Evolutionary conservation across 2,797 vertebrate genomes (phyloP).

Genomic region (Gambusia yucatana): DNA sequence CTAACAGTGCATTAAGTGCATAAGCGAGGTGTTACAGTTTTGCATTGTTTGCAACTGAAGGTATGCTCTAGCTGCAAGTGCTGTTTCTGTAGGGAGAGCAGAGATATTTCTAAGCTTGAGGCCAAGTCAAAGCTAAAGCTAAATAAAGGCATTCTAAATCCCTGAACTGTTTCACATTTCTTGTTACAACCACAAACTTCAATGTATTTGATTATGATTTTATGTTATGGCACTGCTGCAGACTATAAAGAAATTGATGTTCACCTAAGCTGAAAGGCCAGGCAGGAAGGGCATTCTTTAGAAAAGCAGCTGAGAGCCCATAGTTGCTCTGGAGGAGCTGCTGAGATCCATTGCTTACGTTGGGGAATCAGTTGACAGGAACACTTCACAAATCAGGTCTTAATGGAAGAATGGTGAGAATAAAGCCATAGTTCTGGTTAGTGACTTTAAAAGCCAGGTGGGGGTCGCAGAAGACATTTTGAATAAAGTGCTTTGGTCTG

Average conservation of each 20-base stretch:
- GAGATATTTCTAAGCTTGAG: slow-evolving; percentile 20
- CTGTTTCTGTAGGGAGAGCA: slow-evolving; percentile 19
- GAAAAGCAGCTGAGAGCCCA: background rate
- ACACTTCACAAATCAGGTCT: background rate
- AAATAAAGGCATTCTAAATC: background rate
- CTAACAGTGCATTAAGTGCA: background rate
- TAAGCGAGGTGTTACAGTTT: slow-evolving; percentile 8
- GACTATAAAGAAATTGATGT: too few species aligned
- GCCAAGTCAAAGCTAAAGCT: background rate
- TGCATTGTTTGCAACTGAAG: slow-evolving; percentile 20
- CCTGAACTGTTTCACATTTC: background rate
- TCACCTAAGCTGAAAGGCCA: background rate
- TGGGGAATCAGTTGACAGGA: too few species aligned
- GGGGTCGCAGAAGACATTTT: background rate
- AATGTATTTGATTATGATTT: background rate
- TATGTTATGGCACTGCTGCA: background rate
- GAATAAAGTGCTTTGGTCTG: background rate
- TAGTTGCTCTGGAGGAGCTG: background rate
- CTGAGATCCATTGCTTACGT: background rate
- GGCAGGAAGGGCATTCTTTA: background rate
- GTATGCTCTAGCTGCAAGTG: slow-evolving; percentile 18
- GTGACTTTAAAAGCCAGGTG: background rate
- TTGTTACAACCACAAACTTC: background rate
- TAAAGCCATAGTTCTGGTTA: background rate
- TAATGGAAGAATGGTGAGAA: background rate